Base-by-base conservation (phyloP, 35 echinoderm and acorn worm genomes). In the Ophioderma brevispina region DNA sequence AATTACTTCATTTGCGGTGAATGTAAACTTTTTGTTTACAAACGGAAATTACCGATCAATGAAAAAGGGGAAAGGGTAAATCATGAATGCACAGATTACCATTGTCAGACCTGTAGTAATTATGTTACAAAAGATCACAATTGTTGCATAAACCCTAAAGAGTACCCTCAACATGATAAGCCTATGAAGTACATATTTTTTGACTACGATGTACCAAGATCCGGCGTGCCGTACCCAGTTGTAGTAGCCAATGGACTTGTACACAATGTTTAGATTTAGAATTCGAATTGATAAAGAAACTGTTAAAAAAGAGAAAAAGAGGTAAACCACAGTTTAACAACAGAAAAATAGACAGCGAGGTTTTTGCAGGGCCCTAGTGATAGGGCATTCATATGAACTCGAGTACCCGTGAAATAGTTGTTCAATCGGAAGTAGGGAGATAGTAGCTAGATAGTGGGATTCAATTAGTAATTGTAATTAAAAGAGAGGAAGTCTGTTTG, bases 161-260 rank as follows among this genome's bases (percentile, higher is more conserved):
- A 79, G 1, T 37, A 70, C 59, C 59, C 59, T 25, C 5, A 2
- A 30, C 17, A 70, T 25, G n/a, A 70, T 15, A 70, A 70, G 23
- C 59, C 59, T 70, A 15, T 17, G 4, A 85, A 85, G n/a, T 96
- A 87, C 56, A 46, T 96, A n/a, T 96, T 96, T 39, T 96, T 96
- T 76, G 94, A 96, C 41, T 90, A 93, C 46, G 83, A 96, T 87
- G 91, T 82, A 77, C 83, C 13, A 88, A 92, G 50, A 89, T 94
- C 1, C 21, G 43, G 86, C 1, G 46, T 84, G 19, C 92, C 94
- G 59, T 38, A 90, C 64, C 92, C 79, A 2, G 87, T 91, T 36
- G 88, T 84, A 23, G 90, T 91, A 39, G 64, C 93, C 0, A 82
- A 84, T 28, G 75, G 31, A 84, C 87, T 5, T 97, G 95, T 84